phyloP scores from a whole-genome alignment of 2,888 invertebrate species.

The Pristionchus japonicus region DNA sequence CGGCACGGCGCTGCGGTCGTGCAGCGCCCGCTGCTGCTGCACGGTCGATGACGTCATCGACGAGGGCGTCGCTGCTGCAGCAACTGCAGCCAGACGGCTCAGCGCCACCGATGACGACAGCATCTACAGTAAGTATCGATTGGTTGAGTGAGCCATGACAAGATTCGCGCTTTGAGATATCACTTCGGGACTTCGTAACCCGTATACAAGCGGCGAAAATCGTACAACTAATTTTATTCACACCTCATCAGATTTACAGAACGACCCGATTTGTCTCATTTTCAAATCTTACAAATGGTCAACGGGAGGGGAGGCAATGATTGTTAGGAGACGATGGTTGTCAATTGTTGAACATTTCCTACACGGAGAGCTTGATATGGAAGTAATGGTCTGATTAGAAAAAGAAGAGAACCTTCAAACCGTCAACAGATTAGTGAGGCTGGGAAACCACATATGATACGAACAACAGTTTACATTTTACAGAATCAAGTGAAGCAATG shows the following conservation, averaged over 20 bases:
- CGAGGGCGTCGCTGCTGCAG: neutral
- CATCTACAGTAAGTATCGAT: constrained; percentile 24
- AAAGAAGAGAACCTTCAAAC: neutral
- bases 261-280: neutral
- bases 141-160: neutral
- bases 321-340: neutral
- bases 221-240: neutral
- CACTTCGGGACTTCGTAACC: neutral
- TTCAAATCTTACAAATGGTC: neutral
- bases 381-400: neutral
- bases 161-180: neutral
- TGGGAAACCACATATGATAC: neutral
- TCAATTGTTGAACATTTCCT: neutral
- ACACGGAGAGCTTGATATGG: too few relatives aligned
- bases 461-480: neutral
- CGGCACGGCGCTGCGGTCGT: constrained; percentile 70
- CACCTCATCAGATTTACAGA: neutral
- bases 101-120: constrained; percentile 25
- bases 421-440: neutral
- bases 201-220: neutral
- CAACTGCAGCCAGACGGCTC: constrained; percentile 19
- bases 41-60: neutral
- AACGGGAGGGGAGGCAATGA: neutral
- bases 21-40: constrained; percentile 51
- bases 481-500: neutral